phyloP scores from a whole-genome alignment of 2,888 invertebrate species.

The Portevinia maculata region DNA sequence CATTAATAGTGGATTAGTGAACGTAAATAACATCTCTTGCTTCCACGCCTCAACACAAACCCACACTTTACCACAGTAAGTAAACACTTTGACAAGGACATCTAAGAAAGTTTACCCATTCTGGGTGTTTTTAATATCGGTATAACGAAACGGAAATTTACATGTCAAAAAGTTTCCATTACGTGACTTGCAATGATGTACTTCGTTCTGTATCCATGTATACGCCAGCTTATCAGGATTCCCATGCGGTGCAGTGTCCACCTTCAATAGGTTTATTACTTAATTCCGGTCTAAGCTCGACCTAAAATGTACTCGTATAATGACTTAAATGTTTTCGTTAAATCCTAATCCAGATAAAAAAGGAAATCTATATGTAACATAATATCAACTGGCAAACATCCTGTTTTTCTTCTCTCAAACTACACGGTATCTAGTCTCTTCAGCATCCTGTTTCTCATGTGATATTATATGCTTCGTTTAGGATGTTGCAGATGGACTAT shows the following conservation, averaged over 20 bases:
- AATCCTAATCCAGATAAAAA: background rate
- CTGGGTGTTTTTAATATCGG: no score
- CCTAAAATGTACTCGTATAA: background rate
- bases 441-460: slow-evolving; percentile 14
- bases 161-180: slow-evolving; percentile 1
- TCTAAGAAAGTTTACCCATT: slow-evolving; percentile 1
- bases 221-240: no score
- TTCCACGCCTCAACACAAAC: no score
- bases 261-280: background rate
- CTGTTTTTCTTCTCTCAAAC: slow-evolving; percentile 22
- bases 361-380: no score
- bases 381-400: slow-evolving; percentile 33
- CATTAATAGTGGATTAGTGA: slow-evolving; percentile 61
- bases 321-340: background rate
- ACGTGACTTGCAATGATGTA: background rate
- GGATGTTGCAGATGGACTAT: slow-evolving; percentile 41
- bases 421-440: slow-evolving; percentile 4
- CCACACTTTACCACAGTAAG: slow-evolving; percentile 4
- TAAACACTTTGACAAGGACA: slow-evolving; percentile 31
- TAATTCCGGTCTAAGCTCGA: no score
- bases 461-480: slow-evolving; percentile 18
- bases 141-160: slow-evolving; percentile 4
- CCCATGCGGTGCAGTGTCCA: no score
- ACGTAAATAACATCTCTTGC: slow-evolving; percentile 35
- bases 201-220: no score